Conservation (phyloP, 2,797 vertebrate species). For the Hoplostethus atlanticus region DNA sequence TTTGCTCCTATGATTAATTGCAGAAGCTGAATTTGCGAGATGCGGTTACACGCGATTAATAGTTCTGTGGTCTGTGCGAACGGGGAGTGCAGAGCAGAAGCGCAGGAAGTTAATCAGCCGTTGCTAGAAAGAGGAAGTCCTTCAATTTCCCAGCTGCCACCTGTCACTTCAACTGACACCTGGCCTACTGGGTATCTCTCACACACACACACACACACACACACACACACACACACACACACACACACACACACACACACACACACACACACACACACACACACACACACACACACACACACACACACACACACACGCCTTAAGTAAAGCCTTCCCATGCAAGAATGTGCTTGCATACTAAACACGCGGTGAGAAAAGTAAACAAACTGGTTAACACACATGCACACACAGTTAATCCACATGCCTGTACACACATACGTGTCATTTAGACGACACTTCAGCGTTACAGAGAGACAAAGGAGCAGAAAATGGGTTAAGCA, state of each 20-base stretch:
- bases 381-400: slow-evolving; percentile 41
- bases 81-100: not conserved
- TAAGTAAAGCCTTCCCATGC: slow-evolving; percentile 20
- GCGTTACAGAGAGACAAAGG: slow-evolving; percentile 38
- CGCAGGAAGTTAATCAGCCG: slow-evolving; percentile 46
- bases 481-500: slow-evolving; percentile 14
- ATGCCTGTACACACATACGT: slow-evolving; percentile 29
- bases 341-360: not conserved
- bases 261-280: too few species aligned
- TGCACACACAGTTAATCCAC: slow-evolving; percentile 38
- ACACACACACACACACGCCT: not conserved
- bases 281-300: too few species aligned
- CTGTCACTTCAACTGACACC: slow-evolving; percentile 65
- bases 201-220: slow-evolving; percentile 19
- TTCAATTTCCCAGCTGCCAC: slow-evolving; percentile 67
- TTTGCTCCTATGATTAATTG: not conserved
- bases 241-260: not conserved
- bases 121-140: slow-evolving; percentile 71
- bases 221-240: slow-evolving; percentile 24
- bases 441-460: slow-evolving; percentile 37
- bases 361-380: slow-evolving; percentile 38
- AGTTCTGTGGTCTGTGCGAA: slow-evolving; percentile 14
- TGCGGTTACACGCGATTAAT: too few species aligned
- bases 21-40: slow-evolving; percentile 7
- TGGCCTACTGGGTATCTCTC: slow-evolving; percentile 41